Evolutionary conservation across 2,888 invertebrate genomes (phyloP).

Genomic region (Tricholauxania praeusta): DNA sequence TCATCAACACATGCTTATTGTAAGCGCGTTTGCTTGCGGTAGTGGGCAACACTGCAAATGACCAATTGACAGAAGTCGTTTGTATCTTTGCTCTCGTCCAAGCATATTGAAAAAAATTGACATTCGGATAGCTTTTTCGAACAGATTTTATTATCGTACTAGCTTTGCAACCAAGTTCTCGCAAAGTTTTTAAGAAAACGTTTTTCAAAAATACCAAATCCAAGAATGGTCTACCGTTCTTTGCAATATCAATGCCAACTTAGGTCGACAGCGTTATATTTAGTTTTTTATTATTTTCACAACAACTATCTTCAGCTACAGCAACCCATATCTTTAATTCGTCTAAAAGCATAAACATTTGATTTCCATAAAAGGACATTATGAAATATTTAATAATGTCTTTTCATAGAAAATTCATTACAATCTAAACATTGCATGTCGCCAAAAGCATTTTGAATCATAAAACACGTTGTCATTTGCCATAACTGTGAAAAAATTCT

Average conservation of each 20-base stretch:
- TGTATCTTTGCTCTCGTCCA: too few species aligned
- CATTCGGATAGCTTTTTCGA: too few species aligned
- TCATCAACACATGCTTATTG: too few species aligned
- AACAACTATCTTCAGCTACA: too few species aligned
- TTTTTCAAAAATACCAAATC: background rate
- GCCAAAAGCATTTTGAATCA: background rate
- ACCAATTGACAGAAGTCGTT: too few species aligned
- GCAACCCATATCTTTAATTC: too few species aligned
- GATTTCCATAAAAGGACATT: background rate
- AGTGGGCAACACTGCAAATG: too few species aligned
- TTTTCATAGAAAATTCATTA: background rate
- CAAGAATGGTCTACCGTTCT: background rate
- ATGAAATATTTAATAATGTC: conserved; percentile 10
- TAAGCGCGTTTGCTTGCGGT: too few species aligned
- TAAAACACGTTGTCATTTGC: background rate
- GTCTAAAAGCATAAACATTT: background rate
- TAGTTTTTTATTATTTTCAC: background rate
- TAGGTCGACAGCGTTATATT: background rate
- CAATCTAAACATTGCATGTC: conserved; percentile 3
- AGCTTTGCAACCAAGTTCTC: background rate
- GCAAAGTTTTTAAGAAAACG: conserved; percentile 4
- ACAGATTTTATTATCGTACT: too few species aligned
- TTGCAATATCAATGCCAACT: conserved; percentile 2
- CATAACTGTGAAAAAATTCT: too few species aligned
- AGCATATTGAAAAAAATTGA: too few species aligned